Evolutionary conservation across 2,113 vertebrate genomes (phyloP).

Genomic region (Crotalus helleri): DNA sequence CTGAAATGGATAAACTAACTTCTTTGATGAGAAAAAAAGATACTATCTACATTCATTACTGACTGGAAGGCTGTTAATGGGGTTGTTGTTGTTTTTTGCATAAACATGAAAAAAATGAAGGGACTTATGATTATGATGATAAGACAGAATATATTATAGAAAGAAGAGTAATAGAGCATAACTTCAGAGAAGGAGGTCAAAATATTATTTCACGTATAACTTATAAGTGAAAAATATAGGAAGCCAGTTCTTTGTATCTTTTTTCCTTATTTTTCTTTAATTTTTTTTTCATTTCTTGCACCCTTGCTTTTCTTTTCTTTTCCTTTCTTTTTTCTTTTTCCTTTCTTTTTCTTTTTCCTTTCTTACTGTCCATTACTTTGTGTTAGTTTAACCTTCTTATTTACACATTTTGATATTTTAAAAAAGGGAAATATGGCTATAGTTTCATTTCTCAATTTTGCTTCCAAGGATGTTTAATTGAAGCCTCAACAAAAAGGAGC

Average conservation of each 20-base stretch:
- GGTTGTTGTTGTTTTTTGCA: too few species aligned
- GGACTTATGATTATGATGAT: not conserved
- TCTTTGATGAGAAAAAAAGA: not conserved
- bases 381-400: not conserved
- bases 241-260: not conserved
- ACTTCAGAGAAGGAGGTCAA: not conserved
- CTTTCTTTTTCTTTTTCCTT: not conserved
- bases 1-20: not conserved
- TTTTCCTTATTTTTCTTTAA: not conserved
- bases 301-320: not conserved
- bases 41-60: not conserved
- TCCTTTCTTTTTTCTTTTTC: not conserved
- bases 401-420: not conserved
- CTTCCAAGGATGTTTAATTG: not conserved
- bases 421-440: not conserved
- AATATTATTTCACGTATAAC: not conserved
- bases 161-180: not conserved
- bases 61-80: not conserved
- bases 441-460: not conserved
- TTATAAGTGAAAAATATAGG: not conserved
- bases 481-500: not conserved
- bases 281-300: not conserved
- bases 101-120: not conserved
- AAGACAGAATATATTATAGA: not conserved
- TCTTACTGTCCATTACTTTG: not conserved